Conservation (phyloP, 2,888 invertebrate genomes). For the Sphinx pinastri region DNA sequence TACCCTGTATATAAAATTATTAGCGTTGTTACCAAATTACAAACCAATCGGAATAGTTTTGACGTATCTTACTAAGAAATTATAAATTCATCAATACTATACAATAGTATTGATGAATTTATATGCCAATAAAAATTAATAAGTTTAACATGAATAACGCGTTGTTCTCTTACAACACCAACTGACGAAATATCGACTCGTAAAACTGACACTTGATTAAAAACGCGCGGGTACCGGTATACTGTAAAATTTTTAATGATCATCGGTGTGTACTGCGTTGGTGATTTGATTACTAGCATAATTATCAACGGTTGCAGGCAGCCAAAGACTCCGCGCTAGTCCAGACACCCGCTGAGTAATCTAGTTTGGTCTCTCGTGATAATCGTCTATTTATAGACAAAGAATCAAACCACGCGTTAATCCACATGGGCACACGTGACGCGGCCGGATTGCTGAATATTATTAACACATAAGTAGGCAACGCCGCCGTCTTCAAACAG, state of each 20-base stretch:
- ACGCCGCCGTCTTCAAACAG: slow-evolving; percentile 10
- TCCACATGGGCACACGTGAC: slow-evolving; percentile 66
- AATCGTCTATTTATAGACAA: slow-evolving; percentile 73
- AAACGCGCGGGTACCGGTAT: slow-evolving; percentile 22
- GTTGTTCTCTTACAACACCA: slow-evolving; percentile 5
- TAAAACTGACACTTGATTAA: slow-evolving; percentile 1
- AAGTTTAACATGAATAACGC: neutral
- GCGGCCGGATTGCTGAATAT: slow-evolving; percentile 57
- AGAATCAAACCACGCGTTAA: slow-evolving; percentile 68
- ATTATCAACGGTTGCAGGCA: slow-evolving; percentile 37
- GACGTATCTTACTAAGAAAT: neutral
- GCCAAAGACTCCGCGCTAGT: slow-evolving; percentile 40
- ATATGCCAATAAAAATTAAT: neutral
- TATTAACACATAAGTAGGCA: slow-evolving; percentile 42
- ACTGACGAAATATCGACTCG: slow-evolving; percentile 12
- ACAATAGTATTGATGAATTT: too few relatives aligned
- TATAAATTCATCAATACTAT: too few relatives aligned
- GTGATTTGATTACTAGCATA: slow-evolving; percentile 34
- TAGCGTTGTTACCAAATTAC: neutral
- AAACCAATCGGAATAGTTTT: neutral
- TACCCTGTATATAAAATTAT: neutral
- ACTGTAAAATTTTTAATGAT: slow-evolving; percentile 15
- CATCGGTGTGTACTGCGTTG: slow-evolving; percentile 21
- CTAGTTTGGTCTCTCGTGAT: slow-evolving; percentile 63
- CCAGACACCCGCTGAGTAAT: slow-evolving; percentile 67